Conservation (phyloP, 2,888 invertebrate species). For the Drosophila emarginata region DNA sequence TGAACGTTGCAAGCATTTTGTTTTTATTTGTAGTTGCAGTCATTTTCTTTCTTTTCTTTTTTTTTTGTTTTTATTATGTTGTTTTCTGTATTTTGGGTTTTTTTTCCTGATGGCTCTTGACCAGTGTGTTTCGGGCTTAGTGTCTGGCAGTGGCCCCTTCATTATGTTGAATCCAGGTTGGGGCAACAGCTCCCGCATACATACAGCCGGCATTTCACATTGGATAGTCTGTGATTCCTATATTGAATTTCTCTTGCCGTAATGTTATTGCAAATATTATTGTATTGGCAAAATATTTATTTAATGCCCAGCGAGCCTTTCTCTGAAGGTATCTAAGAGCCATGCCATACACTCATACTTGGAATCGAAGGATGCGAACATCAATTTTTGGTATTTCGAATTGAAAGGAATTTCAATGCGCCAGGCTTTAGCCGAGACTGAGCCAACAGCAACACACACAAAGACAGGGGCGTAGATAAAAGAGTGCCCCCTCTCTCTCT, state of each 20-base stretch:
- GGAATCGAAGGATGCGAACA: conserved; percentile 19
- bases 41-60: conserved; percentile 6
- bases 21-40: conserved; percentile 9
- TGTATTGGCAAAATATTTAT: conserved; percentile 64
- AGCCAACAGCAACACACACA: not conserved
- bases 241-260: conserved; percentile 19
- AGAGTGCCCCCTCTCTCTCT: too few species aligned
- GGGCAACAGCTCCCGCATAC: not conserved
- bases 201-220: conserved; percentile 8
- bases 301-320: conserved; percentile 34
- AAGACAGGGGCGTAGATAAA: not conserved
- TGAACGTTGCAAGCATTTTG: conserved; percentile 50
- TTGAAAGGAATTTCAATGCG: conserved; percentile 47
- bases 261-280: conserved; percentile 47
- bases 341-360: not conserved
- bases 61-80: not conserved
- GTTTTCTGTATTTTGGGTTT: not conserved
- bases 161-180: not conserved
- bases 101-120: not conserved
- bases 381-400: conserved; percentile 59
- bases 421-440: not conserved
- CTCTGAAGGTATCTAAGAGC: not conserved
- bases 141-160: conserved; percentile 14
- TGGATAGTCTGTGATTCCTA: conserved; percentile 18
- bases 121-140: conserved; percentile 10